Percentiles rank a stretch among this genome's conserved stretches.
Conservation (phyloP, 2,888 invertebrate genomes). For the Stenchaetothrips biformis region DNA sequence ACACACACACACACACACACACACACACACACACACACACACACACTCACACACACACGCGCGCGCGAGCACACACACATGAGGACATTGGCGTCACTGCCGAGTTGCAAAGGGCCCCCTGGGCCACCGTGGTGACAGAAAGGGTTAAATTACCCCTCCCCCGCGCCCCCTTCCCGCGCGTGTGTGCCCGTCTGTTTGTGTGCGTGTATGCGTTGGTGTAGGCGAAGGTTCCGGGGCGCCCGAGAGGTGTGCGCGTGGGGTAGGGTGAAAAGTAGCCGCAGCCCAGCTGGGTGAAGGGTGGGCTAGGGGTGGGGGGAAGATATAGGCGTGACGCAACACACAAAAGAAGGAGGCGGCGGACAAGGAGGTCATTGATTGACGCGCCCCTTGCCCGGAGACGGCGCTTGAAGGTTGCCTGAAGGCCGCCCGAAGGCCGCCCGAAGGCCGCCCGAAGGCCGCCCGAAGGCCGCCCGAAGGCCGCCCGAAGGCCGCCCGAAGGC, state of each 20-base stretch:
- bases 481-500: neutral
- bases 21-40: neutral
- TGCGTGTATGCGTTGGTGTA: neutral
- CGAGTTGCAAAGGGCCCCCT: neutral
- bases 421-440: no score
- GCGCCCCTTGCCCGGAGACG: no score
- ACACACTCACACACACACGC: neutral
- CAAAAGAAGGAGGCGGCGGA: neutral
- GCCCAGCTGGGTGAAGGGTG: neutral
- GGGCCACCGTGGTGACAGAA: neutral
- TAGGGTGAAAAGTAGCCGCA: slow-evolving; percentile 6
- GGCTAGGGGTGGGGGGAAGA: neutral
- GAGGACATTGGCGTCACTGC: neutral
- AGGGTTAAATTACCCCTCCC: slow-evolving; percentile 13
- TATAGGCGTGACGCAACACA: slow-evolving; percentile 7
- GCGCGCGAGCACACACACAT: neutral
- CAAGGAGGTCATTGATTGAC: no score
- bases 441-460: neutral
- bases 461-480: no score
- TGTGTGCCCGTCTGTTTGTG: neutral
- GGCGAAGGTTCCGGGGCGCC: neutral
- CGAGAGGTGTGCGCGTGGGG: neutral
- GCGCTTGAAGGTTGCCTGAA: no score
- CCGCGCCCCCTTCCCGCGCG: neutral
- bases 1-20: no score